phyloP scores from a whole-genome alignment of 2,797 vertebrate genomes.

The Sebastes itinus region DNA sequence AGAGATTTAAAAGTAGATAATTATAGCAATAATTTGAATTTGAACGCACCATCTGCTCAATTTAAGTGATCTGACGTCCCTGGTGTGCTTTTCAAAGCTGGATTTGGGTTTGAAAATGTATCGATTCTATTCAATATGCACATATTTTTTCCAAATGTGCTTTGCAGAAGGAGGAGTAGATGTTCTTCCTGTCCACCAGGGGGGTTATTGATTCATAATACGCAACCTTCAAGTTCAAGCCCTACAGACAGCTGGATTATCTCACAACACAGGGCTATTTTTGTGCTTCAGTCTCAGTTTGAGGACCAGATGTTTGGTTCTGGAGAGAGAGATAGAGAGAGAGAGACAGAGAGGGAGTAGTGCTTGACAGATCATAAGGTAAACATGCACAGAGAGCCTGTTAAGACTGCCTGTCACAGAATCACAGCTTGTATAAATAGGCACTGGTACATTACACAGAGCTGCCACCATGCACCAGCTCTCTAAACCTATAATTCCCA shows the following conservation, averaged over 20 bases:
- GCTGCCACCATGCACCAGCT: constrained; percentile 3
- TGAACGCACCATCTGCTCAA: neutral
- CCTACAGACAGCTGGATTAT: constrained; percentile 16
- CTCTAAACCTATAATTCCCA: constrained; percentile 20
- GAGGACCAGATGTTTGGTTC: constrained; percentile 10
- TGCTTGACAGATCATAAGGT: constrained; percentile 31
- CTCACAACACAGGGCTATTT: constrained; percentile 17
- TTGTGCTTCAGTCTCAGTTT: neutral
- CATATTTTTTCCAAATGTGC: neutral
- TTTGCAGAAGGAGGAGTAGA: neutral
- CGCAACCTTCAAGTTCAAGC: constrained; percentile 19
- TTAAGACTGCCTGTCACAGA: constrained; percentile 36
- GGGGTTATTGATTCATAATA: constrained; percentile 21
- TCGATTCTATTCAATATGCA: neutral
- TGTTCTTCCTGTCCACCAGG: constrained; percentile 1
- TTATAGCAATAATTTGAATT: neutral
- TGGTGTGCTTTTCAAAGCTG: neutral
- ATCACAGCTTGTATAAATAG: constrained; percentile 54
- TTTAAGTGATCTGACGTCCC: neutral
- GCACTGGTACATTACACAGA: constrained; percentile 47
- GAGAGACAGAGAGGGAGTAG: neutral
- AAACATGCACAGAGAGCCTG: constrained; percentile 53
- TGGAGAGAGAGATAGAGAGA: constrained; percentile 15
- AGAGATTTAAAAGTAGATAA: neutral
- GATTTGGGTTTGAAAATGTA: neutral